Evolutionary conservation across 2,797 vertebrate species (phyloP).

Genomic region (Rhinatrema bivittatum): DNA sequence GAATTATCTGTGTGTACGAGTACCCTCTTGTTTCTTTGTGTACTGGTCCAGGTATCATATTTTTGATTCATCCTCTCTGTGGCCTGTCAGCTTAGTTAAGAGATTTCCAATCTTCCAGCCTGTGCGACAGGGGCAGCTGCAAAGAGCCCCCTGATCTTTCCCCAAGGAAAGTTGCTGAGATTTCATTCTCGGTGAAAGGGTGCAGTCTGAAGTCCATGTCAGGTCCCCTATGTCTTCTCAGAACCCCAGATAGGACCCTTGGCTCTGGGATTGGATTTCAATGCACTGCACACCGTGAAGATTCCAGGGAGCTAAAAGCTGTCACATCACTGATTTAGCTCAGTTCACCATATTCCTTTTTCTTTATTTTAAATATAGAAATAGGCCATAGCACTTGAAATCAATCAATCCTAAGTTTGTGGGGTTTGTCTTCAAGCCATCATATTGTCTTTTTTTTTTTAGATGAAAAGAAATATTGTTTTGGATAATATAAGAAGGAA

Average conservation of each 20-base stretch:
- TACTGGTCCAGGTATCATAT: conserved; percentile 54
- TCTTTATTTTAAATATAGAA: conserved; percentile 14
- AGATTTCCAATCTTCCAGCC: conserved; percentile 64
- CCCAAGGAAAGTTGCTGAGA: conserved; percentile 56
- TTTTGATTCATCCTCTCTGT: conserved; percentile 57
- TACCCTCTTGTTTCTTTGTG: conserved; percentile 41
- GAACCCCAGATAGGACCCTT: conserved; percentile 47
- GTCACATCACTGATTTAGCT: conserved; percentile 23
- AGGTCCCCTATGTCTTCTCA: conserved; percentile 56
- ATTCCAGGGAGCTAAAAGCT: conserved; percentile 35
- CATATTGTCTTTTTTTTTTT: too few species aligned
- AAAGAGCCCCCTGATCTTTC: conserved; percentile 61
- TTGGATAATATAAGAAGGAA: too few species aligned
- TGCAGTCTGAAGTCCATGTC: conserved; percentile 58
- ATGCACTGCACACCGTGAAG: conserved; percentile 21
- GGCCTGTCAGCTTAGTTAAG: conserved; percentile 72
- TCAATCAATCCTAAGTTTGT: conserved; percentile 15
- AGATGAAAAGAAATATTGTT: too few species aligned
- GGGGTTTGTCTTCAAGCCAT: too few species aligned
- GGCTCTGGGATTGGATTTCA: conserved; percentile 43
- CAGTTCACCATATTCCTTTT: conserved; percentile 9
- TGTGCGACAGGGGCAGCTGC: conserved; percentile 66
- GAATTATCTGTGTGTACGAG: conserved; percentile 27
- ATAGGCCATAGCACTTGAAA: conserved; percentile 15
- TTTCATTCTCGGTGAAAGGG: conserved; percentile 67